phyloP scores from a whole-genome alignment of 30 jellyfish, hydroid and myxozoan species.

The Aurelia coerulea region DNA sequence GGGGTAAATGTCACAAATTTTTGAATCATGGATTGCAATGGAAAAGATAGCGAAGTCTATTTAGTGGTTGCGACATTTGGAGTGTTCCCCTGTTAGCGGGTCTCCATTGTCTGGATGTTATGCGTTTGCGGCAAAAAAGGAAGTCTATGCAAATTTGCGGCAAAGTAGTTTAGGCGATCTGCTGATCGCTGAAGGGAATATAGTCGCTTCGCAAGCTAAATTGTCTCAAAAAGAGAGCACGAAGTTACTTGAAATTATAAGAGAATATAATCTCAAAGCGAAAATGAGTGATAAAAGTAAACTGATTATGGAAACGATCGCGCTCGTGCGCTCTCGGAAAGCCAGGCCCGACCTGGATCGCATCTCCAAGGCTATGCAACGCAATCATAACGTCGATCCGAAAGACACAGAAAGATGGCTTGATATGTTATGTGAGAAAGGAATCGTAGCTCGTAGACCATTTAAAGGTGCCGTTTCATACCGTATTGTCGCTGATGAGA shows the following conservation, averaged over 20 bases:
- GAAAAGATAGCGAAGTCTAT: background rate
- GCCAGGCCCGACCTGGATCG: conserved; percentile 92
- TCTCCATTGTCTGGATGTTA: conserved; percentile 42
- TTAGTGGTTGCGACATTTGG: background rate
- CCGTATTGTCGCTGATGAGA: conserved; percentile 72
- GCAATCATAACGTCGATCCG: conserved; percentile 79
- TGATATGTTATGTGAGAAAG: conserved; percentile 51
- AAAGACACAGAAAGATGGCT: conserved; percentile 78
- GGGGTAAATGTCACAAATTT: background rate
- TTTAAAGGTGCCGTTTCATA: conserved; percentile 86
- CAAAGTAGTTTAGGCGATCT: conserved; percentile 18
- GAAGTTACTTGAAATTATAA: background rate
- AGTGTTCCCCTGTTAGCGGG: conserved; percentile 25
- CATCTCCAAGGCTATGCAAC: conserved; percentile 82
- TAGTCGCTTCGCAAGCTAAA: background rate
- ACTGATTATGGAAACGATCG: conserved; percentile 67
- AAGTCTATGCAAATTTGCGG: conserved; percentile 77
- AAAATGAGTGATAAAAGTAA: conserved; percentile 60
- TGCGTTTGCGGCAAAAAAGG: conserved; percentile 82
- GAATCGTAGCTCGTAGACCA: conserved; percentile 75
- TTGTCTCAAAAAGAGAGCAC: background rate
- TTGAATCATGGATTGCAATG: background rate
- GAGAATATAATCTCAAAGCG: background rate
- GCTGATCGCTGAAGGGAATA: background rate
- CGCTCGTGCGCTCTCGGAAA: conserved; percentile 83